Base-by-base conservation (phyloP, 2,797 vertebrate species). In the Malurus splendens region DNA sequence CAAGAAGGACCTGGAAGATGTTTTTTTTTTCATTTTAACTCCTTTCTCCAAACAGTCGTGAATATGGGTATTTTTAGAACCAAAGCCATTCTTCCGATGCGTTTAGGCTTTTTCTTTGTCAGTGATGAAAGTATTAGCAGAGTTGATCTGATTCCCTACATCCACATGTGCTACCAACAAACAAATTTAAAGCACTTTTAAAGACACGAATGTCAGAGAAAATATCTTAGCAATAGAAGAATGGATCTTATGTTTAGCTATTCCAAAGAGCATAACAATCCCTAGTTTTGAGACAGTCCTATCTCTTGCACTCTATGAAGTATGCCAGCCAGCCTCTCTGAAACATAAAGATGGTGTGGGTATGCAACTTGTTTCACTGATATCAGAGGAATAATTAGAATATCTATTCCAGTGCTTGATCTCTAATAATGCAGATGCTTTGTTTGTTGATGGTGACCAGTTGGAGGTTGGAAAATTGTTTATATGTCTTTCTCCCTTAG, bases 401-500 rank as follows among this genome's bases (percentile, higher is more conserved):
- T 12, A 3, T 64, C 41, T 32, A 2, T 54, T 60, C 20, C 12
- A 12, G 15, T 47, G 45, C 52, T 64, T 54, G 51, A 23, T 59
- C 36, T 60, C 22, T 36, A 7, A 8, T 27, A 44, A 25, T 10
- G 7, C 30, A 10, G 11, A 14, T 28, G 2, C n/a, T 50, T 50
- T 44, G 33, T 62, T 70, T 62, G n/a, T 15, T 27, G 74, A 6
- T 51, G 16, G 39, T 55, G 30, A 47, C n/a, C 14, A 51, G 10
- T 1, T 27, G 27, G 16, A 25, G 19, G 2, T 12, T 68, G 48
- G 19, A 74, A 75, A 81, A 56, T 28, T 78, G 3, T 48, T 65
- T 64, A 0, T 50, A 2, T 10, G 5, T 56, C 9, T 66, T 86
- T 47, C 32, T 80, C 32, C 38, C 41, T 12, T 93, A 99, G 99